Evolutionary conservation across 2,113 vertebrate genomes (phyloP), one percentile per base, ranked within the genome.

Genomic region (Pseudorhombus dupliciocellatus): DNA sequence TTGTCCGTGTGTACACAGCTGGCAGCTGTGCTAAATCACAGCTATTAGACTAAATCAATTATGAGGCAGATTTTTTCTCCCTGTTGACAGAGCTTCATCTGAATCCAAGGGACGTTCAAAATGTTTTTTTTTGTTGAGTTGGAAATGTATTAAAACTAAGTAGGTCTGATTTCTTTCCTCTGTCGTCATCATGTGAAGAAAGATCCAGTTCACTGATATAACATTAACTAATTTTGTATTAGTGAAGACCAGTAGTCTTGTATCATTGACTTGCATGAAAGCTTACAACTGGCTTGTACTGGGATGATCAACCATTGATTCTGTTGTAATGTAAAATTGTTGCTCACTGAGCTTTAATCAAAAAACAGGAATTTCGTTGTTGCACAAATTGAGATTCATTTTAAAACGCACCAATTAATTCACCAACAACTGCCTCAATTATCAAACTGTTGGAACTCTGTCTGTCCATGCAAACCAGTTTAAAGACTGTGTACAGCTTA

Each of bases 1-100:
- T 0, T 55, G 50, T 77, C 60, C 71, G 22, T 82, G 79, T 81
- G 73, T 75, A 62, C 78, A 79, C 88, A 88, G 87, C 82, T 89
- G 84, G 67, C 48, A 70, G 55, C 63, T 61, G 58, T 12, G 59
- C 54, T 37, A 76, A 88, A 81, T 85, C 73, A 75, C 79, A 37
- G 60, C 70, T 67, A 89, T 86, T 80, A 83, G 54, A 67, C 46
- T 31, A 67, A 88, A 72, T 70, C 77, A 75, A 66, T 85, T 75
- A 73, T 66, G 46, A 60, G 30, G 64, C 22, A 48, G 50, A 73
- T 75, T 86, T 81, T 59, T 65, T 30, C 51, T 59, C 59, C n/a
- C 11, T 21, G n/a, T 25, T 55, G 65, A 73, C 68, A 59, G 53
- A 66, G 15, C 20, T 31, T 40, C 53, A 44, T 60, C 31, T 54